Evolutionary conservation across 2,797 vertebrate genomes (phyloP).

Genomic region (Aselliscus stoliczkanus): DNA sequence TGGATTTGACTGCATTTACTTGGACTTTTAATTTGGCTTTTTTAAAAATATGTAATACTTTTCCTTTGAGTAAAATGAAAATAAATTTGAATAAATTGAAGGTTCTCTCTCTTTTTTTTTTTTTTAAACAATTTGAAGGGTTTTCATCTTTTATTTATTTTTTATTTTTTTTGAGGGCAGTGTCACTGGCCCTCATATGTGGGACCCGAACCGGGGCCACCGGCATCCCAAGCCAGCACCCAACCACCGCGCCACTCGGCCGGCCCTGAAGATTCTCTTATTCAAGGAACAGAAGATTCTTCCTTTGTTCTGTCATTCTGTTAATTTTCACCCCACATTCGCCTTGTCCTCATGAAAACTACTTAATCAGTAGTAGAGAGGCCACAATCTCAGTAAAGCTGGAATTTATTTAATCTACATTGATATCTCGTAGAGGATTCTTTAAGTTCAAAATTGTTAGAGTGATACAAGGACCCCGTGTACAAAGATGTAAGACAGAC

Average conservation of each 20-base stretch:
- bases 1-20: not conserved
- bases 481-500: not conserved
- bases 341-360: not conserved
- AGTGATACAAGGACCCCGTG: not conserved
- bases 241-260: too few relatives aligned
- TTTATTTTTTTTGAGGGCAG: too few relatives aligned
- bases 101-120: too few relatives aligned
- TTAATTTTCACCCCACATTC: not conserved
- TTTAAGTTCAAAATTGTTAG: not conserved
- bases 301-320: slow-evolving; percentile 10
- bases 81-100: slow-evolving; percentile 39
- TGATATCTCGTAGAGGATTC: not conserved
- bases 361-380: not conserved
- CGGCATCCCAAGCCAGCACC: too few relatives aligned
- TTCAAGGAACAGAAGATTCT: slow-evolving; percentile 33
- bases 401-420: not conserved
- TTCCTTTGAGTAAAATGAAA: slow-evolving; percentile 48
- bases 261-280: too few relatives aligned
- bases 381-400: not conserved
- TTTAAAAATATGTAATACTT: not conserved
- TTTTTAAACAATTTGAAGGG: too few relatives aligned
- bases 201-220: too few relatives aligned
- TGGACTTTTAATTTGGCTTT: slow-evolving; percentile 37
- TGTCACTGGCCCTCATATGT: too few relatives aligned
- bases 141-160: too few relatives aligned